Base-by-base conservation (phyloP, 2,113 vertebrate species). In the Peromyscus maniculatus region DNA sequence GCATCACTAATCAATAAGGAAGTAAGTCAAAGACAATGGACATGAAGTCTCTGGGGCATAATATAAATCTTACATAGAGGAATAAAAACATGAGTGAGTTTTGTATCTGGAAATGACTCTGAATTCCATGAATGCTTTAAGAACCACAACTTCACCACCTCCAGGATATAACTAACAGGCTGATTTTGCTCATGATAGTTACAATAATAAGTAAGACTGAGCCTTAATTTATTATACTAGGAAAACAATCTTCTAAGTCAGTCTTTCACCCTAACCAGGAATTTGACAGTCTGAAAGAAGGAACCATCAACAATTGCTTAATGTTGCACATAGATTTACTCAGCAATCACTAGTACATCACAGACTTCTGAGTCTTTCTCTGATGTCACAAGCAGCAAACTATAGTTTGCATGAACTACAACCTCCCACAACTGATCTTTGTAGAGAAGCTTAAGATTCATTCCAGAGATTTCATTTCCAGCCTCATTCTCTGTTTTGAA, bases 1-100 rank as follows among this genome's bases (percentile, higher is more conserved):
- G 93, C 52, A 84, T 74, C 91, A 94, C 17, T 97, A 97, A 97
- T 98, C 93, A 97, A 80, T 94, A 74, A 96, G 82, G 87, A 98
- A 95, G 28, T 39, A 96, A 33, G 24, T 91, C 86, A 93, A 97
- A 89, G 64, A 72, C 94, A 77, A 0, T 13, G 59, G 89, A 97
- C 66, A 97, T 91, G 96, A 97, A 86, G n/a, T 59, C 71, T 97
- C 93, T 49, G 77, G 13, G 69, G 52, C 89, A 75, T 21, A 91
- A 39, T 95, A 96, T 97, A 80, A 93, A 96, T 96, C 78, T 46
- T 90, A 49, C 10, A 11, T 77, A 49, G 55, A 39, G 97, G 96
- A 57, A 52, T 4, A 95, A 95, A 97, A 13, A 95, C 46, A 95
- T 79, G 55, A 91, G 96, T 97, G 59, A 9, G 96, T 49, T 98